A percentile compares a stretch with the other conserved stretches of the same genome.
phyloP scores from a whole-genome alignment of 2,888 invertebrate species.

The Thumatha senex region DNA sequence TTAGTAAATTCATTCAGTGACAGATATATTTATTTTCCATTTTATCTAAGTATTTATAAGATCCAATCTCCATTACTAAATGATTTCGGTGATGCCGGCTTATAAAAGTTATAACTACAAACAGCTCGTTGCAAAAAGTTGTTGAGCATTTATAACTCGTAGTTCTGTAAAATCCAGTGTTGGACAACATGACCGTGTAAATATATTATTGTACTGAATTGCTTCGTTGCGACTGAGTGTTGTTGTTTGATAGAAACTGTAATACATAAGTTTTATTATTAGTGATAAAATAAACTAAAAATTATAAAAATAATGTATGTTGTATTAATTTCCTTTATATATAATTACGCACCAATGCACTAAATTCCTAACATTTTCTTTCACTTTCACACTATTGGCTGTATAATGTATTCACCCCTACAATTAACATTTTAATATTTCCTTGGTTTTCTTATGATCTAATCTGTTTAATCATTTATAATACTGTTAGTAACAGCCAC shows the following conservation, averaged over 20 bases:
- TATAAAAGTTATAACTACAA: conserved; percentile 27
- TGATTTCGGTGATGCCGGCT: conserved; percentile 39
- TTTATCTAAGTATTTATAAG: conserved; percentile 60
- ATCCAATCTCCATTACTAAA: conserved; percentile 36
- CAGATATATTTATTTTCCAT: conserved; percentile 73
- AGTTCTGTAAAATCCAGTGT: conserved; percentile 54
- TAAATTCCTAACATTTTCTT: conserved; percentile 59
- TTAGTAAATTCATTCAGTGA: conserved; percentile 65
- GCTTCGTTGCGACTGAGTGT: conserved; percentile 79
- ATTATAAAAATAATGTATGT: conserved; percentile 58
- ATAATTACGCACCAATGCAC: conserved; percentile 65
- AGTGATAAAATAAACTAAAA: conserved; percentile 82
- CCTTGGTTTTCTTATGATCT: conserved; percentile 54
- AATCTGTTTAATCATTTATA: conserved; percentile 30
- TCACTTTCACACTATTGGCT: conserved; percentile 57
- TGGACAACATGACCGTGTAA: conserved; percentile 71
- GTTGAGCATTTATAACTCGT: conserved; percentile 70
- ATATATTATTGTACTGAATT: conserved; percentile 75
- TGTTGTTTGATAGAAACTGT: conserved; percentile 82
- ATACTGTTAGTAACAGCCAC: conserved; percentile 42
- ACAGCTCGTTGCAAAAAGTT: conserved; percentile 38
- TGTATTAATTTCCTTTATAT: conserved; percentile 62
- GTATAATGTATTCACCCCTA: conserved; percentile 65
- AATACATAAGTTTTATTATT: conserved; percentile 82
- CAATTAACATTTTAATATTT: conserved; percentile 48